Evolutionary conservation across 2,113 vertebrate species (phyloP), one percentile per base, ranked within the genome.

Genomic region (Empidonax alnorum): DNA sequence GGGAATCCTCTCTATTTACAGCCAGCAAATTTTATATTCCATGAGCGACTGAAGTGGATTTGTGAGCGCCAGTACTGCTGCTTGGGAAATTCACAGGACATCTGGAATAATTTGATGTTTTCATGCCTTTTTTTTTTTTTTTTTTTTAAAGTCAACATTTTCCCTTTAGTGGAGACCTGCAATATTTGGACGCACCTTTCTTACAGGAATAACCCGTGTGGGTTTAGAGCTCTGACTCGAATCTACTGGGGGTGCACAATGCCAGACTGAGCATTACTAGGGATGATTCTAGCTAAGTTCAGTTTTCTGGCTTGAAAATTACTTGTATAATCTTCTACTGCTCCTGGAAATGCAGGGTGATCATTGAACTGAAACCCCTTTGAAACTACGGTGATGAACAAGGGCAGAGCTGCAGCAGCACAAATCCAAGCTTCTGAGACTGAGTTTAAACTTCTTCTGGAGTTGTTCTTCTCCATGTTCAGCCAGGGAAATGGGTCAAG

Each of bases 1-100:
- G 93, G 94, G 87, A 87, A 94, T 79, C 67, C 77, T 97, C 82
- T 96, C 76, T 71, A 92, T 96, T 95, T 94, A 66, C 71, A 77
- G 58, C 62, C 74, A 74, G 56, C 6, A 37, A 79, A 78, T 41
- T 91, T 96, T 84, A 76, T 93, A 81, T 55, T 80, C 75, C 83
- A 71, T 42, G 58, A 66, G 52, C 0, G 63, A 61, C 72, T 94
- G 77, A 44, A 47, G 35, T 52, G 39, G 73, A 52, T 67, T 80
- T 78, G 55, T 67, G 87, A 94, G 77, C 0, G 31, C 74, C 96
- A 96, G 78, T 24, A 87, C 68, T 63, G 63, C 25, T 91, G 50
- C 37, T 91, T 73, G 46, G 87, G 95, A 95, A 89, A 89, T 72
- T 83, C 42, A 66, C 25, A 81, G 28, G 56, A 90, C 96, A 93